Evolutionary conservation across 2,113 vertebrate genomes (phyloP).

Genomic region (Numenius arquata): DNA sequence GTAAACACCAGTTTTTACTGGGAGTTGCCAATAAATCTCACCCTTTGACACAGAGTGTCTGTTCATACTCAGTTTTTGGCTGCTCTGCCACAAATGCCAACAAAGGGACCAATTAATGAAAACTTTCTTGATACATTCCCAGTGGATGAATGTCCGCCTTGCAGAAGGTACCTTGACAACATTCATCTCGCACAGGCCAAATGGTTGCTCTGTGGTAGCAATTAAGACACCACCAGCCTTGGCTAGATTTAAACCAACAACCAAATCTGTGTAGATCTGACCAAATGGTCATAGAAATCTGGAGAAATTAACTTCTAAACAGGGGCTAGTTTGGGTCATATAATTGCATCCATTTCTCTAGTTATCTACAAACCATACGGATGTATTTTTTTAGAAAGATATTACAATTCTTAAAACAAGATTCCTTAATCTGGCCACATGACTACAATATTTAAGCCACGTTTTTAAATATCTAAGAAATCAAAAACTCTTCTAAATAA

Average conservation of each 20-base stretch:
- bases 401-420: not conserved
- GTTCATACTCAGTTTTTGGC: constrained; percentile 62
- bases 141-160: constrained; percentile 63
- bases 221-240: constrained; percentile 65
- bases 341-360: not conserved
- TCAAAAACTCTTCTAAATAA: not conserved
- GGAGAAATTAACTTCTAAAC: constrained; percentile 30
- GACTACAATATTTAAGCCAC: not conserved
- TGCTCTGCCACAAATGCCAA: constrained; percentile 54
- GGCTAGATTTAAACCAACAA: constrained; percentile 64
- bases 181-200: constrained; percentile 50
- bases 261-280: constrained; percentile 39
- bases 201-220: constrained; percentile 63
- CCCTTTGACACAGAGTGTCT: constrained; percentile 48
- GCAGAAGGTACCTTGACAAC: constrained; percentile 68
- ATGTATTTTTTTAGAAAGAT: not conserved
- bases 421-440: not conserved
- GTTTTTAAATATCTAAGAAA: not conserved
- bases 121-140: constrained; percentile 67
- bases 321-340: not conserved
- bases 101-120: constrained; percentile 71
- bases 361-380: not conserved
- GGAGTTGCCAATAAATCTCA: constrained; percentile 60
- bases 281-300: constrained; percentile 45
- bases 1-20: constrained; percentile 36